A percentile compares a stretch with the other conserved stretches of the same genome.
phyloP scores from a whole-genome alignment of 2,888 invertebrate genomes.

The Aporophyla nigra region DNA sequence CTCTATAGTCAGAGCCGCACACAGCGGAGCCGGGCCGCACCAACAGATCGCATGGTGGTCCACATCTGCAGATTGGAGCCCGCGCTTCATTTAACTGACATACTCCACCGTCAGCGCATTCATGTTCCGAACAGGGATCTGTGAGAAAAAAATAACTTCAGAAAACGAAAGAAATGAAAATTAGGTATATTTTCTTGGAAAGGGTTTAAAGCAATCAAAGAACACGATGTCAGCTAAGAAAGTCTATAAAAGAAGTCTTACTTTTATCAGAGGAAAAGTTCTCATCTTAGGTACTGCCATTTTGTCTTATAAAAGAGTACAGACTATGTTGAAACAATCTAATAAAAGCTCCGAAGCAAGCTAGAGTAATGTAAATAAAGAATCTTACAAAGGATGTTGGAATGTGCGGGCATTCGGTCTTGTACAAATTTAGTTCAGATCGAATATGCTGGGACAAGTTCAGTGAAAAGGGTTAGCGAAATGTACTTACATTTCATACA shows the following conservation, averaged over 20 bases:
- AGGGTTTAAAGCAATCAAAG: slow-evolving; percentile 5
- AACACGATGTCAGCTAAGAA: background rate
- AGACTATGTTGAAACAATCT: slow-evolving; percentile 80
- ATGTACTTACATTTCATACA: slow-evolving; percentile 70
- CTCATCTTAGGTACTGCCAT: slow-evolving; percentile 49
- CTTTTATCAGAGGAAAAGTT: slow-evolving; percentile 31
- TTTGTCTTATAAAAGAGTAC: slow-evolving; percentile 56
- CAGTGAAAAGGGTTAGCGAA: slow-evolving; percentile 87
- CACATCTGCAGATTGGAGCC: slow-evolving; percentile 95
- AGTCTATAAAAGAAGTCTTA: slow-evolving; percentile 23
- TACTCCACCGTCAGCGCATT: slow-evolving; percentile 94
- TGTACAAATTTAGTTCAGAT: slow-evolving; percentile 88
- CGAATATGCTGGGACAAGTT: slow-evolving; percentile 86
- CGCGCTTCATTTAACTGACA: slow-evolving; percentile 96
- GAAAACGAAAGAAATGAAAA: background rate
- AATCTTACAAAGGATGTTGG: slow-evolving; percentile 85
- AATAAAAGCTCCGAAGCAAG: slow-evolving; percentile 85
- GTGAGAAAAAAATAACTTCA: slow-evolving; percentile 56
- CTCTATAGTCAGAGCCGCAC: slow-evolving; percentile 95
- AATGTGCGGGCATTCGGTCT: slow-evolving; percentile 87
- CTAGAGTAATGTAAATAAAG: slow-evolving; percentile 85
- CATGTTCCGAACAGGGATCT: slow-evolving; percentile 96
- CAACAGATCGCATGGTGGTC: slow-evolving; percentile 94
- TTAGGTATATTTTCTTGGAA: background rate
- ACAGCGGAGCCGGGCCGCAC: slow-evolving; percentile 93